Conservation (phyloP, 1,140 invertebrate genomes). For the Apis florea region DNA sequence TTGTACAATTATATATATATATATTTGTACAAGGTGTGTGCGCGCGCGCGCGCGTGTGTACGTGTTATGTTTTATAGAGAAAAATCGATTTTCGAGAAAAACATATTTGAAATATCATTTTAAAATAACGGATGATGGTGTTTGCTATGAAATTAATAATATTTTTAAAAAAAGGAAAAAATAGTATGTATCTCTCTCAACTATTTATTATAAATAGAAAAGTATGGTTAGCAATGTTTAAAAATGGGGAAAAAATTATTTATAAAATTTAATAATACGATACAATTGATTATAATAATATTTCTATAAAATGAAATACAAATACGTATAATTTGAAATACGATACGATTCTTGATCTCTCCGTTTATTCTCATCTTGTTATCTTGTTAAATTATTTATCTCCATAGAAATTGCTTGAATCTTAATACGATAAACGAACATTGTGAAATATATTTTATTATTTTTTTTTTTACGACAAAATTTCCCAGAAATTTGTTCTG, state of each 20-base stretch:
- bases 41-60: too few species aligned
- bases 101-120: too few species aligned
- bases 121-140: too few species aligned
- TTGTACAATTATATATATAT: too few species aligned
- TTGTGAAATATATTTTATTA: neutral
- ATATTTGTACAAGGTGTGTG: too few species aligned
- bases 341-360: neutral
- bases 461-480: neutral
- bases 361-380: too few species aligned
- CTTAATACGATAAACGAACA: neutral
- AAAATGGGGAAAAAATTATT: neutral
- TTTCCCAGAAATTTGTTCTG: neutral
- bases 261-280: constrained; percentile 1
- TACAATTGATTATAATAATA: neutral
- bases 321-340: neutral
- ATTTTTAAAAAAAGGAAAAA: neutral
- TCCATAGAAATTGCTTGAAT: neutral
- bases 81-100: too few species aligned
- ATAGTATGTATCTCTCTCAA: too few species aligned
- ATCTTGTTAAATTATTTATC: too few species aligned
- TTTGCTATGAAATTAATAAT: too few species aligned
- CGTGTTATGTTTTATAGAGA: too few species aligned
- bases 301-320: constrained; percentile 5
- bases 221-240: neutral
- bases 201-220: constrained; percentile 10